These are phyloP conservation scores for Epizoanthus fatuus DNA, from an alignment of 92 coral and sea anemone genomes.

Conservation along the genomic window DNA sequence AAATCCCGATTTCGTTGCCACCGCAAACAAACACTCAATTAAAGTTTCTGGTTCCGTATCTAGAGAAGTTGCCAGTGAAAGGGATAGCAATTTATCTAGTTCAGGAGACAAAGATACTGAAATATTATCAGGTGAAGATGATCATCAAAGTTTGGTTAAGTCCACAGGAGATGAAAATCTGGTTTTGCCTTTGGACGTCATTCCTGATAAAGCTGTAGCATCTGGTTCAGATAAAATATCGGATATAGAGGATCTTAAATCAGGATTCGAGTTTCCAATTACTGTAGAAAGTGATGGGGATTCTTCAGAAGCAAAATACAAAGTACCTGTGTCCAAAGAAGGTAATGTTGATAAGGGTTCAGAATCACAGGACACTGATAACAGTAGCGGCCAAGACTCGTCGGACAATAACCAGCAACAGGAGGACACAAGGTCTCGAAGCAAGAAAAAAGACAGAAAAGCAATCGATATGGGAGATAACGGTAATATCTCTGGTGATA, in stretches of 20 bases:
- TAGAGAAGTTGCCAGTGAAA: background rate
- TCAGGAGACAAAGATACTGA: constrained; percentile 6
- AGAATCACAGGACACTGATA: background rate
- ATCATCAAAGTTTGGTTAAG: background rate
- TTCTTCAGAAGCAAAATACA: background rate
- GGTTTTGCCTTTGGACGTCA: background rate
- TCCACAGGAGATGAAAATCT: background rate
- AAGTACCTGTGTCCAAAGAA: background rate
- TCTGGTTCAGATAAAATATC: background rate
- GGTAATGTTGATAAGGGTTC: background rate
- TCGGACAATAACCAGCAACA: background rate
- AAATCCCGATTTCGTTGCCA: too few species aligned
- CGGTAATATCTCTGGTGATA: background rate
- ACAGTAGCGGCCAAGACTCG: background rate
- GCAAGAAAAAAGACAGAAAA: background rate
- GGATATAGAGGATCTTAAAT: background rate
- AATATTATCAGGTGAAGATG: background rate
- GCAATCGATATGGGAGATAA: background rate
- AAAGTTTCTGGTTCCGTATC: background rate
- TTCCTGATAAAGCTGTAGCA: background rate
- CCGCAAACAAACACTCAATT: background rate
- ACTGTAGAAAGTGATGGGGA: background rate
- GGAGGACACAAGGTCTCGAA: background rate
- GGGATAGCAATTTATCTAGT: constrained; percentile 1
- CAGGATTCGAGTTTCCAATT: constrained; percentile 36